These are phyloP conservation scores for Sebastes hubbsi DNA, from an alignment of 2,797 vertebrate genomes.

Conservation along the genomic window DNA sequence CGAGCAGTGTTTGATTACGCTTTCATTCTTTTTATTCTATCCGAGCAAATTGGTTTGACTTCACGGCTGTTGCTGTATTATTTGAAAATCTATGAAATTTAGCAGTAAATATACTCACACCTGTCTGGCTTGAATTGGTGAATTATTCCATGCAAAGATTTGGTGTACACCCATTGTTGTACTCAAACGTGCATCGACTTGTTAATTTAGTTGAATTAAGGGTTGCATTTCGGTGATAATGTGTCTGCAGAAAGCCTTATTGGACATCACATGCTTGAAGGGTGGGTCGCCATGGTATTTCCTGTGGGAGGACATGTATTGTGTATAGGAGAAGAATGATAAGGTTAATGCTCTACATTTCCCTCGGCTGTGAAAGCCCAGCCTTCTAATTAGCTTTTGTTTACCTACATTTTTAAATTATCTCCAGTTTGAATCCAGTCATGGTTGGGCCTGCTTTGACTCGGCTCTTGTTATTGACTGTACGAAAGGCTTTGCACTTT, in stretches of 20 bases:
- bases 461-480: background rate
- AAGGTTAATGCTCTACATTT: constrained; percentile 44
- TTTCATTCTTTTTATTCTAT: constrained; percentile 14
- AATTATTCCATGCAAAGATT: background rate
- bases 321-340: constrained; percentile 53
- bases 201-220: constrained; percentile 4
- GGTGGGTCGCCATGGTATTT: constrained; percentile 65
- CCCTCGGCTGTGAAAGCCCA: constrained; percentile 20
- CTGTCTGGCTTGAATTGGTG: background rate
- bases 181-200: background rate
- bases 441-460: background rate
- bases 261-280: constrained; percentile 45
- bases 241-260: constrained; percentile 35
- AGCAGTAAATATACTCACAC: background rate
- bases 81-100: background rate
- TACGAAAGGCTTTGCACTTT: background rate
- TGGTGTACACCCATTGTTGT: background rate
- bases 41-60: background rate
- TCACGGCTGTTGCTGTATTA: background rate
- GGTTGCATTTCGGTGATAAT: constrained; percentile 15
- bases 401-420: constrained; percentile 12
- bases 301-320: constrained; percentile 74
- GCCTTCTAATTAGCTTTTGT: constrained; percentile 49
- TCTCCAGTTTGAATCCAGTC: background rate
- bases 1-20: constrained; percentile 4